phyloP scores from a whole-genome alignment of 2,797 vertebrate species.

The Trachurus trachurus region DNA sequence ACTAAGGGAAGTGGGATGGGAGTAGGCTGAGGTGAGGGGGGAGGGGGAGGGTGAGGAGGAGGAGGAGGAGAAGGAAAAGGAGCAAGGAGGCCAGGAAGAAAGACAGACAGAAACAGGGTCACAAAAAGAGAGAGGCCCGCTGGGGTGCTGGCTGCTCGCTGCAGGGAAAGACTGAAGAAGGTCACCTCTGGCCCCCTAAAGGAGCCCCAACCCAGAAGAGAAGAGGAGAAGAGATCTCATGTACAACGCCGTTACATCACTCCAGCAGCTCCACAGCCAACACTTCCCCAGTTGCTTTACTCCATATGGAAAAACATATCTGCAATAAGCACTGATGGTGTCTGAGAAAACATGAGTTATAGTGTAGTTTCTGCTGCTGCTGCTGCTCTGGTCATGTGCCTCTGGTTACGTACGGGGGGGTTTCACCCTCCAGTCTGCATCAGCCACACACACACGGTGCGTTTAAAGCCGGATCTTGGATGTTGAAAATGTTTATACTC shows the following conservation, averaged over 20 bases:
- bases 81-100: slow-evolving; percentile 55
- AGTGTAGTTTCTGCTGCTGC: no score
- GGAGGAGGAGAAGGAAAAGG: background rate
- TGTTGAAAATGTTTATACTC: slow-evolving; percentile 31
- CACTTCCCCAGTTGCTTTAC: background rate
- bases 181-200: slow-evolving; percentile 79
- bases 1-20: slow-evolving; percentile 46
- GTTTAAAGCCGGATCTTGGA: slow-evolving; percentile 18
- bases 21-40: background rate
- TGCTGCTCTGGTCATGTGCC: background rate
- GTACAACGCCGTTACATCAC: slow-evolving; percentile 47
- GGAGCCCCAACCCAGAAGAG: slow-evolving; percentile 60
- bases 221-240: slow-evolving; percentile 34
- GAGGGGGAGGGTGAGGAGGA: no score
- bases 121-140: slow-evolving; percentile 76
- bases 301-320: background rate
- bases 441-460: background rate
- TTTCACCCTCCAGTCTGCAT: background rate
- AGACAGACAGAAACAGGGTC: slow-evolving; percentile 62
- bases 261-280: slow-evolving; percentile 13
- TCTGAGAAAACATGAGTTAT: background rate
- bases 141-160: slow-evolving; percentile 66
- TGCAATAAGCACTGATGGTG: background rate
- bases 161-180: slow-evolving; percentile 73
- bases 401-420: background rate